Evolutionary conservation across 2,797 vertebrate genomes (phyloP).

Genomic region (Brachyrhaphis roseni): DNA sequence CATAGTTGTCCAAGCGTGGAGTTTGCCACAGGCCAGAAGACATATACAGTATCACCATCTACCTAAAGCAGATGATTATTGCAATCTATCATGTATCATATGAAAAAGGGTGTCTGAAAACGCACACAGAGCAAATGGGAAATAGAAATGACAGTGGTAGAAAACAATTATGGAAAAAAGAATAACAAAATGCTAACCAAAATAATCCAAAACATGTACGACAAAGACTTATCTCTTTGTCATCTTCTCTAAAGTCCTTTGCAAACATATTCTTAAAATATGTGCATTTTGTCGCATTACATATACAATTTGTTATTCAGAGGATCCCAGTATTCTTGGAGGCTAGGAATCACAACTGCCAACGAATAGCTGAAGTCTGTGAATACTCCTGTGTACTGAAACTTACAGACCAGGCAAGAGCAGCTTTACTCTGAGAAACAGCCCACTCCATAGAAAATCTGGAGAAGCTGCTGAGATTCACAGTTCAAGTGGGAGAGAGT

Average conservation of each 20-base stretch:
- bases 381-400: background rate
- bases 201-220: background rate
- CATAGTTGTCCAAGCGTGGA: constrained; percentile 21
- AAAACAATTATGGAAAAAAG: background rate
- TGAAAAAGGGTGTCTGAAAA: constrained; percentile 17
- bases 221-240: background rate
- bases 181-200: background rate
- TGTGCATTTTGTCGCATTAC: background rate
- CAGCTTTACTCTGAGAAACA: too few relatives aligned
- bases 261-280: background rate
- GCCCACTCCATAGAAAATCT: too few relatives aligned
- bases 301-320: background rate
- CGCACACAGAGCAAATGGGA: background rate
- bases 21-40: constrained; percentile 33
- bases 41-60: constrained; percentile 32
- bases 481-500: too few relatives aligned
- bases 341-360: background rate
- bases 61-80: constrained; percentile 37
- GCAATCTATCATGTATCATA: constrained; percentile 14
- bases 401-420: too few relatives aligned
- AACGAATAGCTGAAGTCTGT: background rate
- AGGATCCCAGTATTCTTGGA: background rate
- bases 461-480: too few relatives aligned
- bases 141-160: constrained; percentile 15
- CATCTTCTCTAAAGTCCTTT: background rate